Evolutionary conservation across 2,888 invertebrate species (phyloP).

Genomic region (Hesperia comma): DNA sequence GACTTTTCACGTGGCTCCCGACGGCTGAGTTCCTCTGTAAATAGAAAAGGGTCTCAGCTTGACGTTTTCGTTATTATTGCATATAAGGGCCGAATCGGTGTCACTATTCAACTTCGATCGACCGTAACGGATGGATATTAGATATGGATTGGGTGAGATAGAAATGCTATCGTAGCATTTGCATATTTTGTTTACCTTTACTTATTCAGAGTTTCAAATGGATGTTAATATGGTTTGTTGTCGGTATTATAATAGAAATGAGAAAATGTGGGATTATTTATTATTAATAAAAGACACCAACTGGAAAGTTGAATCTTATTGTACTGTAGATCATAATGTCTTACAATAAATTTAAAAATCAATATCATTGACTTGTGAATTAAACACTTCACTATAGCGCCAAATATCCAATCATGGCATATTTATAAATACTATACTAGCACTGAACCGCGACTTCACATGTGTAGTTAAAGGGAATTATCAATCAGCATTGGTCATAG

Average conservation of each 20-base stretch:
- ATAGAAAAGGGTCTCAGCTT: conserved; percentile 73
- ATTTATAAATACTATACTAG: no score
- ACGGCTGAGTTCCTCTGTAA: conserved; percentile 63
- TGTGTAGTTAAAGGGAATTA: no score
- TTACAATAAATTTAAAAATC: no score
- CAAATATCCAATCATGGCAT: no score
- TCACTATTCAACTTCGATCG: conserved; percentile 66
- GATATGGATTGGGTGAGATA: conserved; percentile 58
- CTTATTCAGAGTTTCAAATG: conserved; percentile 41
- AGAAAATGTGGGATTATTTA: no score
- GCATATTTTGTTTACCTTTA: conserved; percentile 57
- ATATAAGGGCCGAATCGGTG: conserved; percentile 63
- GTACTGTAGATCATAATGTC: no score
- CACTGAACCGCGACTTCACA: no score
- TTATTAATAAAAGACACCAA: no score
- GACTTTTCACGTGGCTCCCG: conserved; percentile 74
- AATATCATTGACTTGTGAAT: no score
- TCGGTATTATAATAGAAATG: background rate
- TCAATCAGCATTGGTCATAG: no score
- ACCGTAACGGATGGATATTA: conserved; percentile 65
- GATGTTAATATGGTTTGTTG: conserved; percentile 2
- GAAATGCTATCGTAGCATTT: conserved; percentile 51
- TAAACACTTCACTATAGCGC: no score
- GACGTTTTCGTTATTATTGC: conserved; percentile 75
- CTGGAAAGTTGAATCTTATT: no score